These are phyloP conservation scores for Heterocephalus glaber DNA, from an alignment of 2,113 vertebrate species.

Conservation along the genomic window DNA sequence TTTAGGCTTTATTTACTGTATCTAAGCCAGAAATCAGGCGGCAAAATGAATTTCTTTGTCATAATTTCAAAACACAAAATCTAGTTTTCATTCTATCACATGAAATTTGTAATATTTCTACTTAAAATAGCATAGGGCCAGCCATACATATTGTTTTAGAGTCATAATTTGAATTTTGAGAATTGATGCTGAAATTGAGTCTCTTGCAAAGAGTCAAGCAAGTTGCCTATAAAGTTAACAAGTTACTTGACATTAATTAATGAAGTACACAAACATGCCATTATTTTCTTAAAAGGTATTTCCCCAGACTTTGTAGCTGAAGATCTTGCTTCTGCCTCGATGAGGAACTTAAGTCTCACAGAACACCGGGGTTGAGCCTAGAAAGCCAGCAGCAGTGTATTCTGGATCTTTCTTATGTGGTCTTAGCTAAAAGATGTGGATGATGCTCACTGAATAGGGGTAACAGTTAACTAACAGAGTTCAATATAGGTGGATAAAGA, in stretches of 20 bases:
- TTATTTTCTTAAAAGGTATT: neutral
- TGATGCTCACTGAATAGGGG: neutral
- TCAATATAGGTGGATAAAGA: neutral
- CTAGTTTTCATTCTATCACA: conserved; percentile 46
- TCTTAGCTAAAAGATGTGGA: neutral
- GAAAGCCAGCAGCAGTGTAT: neutral
- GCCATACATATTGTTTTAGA: conserved; percentile 16
- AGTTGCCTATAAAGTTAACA: neutral
- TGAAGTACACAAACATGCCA: neutral
- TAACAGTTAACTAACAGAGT: neutral
- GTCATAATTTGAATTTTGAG: conserved; percentile 47
- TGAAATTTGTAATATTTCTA: conserved; percentile 10
- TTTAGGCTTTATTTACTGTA: neutral
- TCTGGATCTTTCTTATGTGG: neutral
- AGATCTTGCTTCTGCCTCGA: neutral
- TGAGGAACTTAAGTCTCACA: neutral
- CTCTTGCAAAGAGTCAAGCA: neutral
- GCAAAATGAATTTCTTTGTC: conserved; percentile 40
- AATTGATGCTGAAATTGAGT: neutral
- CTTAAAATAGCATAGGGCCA: neutral
- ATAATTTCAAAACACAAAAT: conserved; percentile 46
- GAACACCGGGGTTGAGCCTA: neutral
- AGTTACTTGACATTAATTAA: neutral
- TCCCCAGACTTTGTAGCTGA: neutral
- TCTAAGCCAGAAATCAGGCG: conserved; percentile 22